phyloP scores from a whole-genome alignment of 2,797 vertebrate species.

The Selene dorsalis region DNA sequence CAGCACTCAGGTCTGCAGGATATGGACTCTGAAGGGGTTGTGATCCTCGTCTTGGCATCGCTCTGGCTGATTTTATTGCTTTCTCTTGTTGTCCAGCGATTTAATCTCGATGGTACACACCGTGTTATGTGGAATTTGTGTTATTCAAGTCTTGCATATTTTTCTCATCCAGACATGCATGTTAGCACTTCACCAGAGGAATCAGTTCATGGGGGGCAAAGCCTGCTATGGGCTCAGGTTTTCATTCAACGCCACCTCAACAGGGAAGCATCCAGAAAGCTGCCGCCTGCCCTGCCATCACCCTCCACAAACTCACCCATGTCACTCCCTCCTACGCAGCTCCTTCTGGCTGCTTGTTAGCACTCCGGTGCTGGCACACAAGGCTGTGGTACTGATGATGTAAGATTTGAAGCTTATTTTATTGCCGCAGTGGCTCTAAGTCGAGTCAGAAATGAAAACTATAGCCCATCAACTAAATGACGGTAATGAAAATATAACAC shows the following conservation, averaged over 20 bases:
- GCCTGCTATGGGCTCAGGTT: constrained; percentile 20
- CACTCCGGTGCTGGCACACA: constrained; percentile 35
- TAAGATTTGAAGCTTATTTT: constrained; percentile 52
- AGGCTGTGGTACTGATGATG: constrained; percentile 33
- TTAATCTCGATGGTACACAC: constrained; percentile 35
- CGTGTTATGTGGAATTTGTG: constrained; percentile 32
- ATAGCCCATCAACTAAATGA: constrained; percentile 51
- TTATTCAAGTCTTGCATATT: constrained; percentile 8
- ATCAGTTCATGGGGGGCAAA: not conserved
- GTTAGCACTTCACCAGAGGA: constrained; percentile 25
- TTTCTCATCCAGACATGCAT: constrained; percentile 31
- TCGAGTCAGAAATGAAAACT: constrained; percentile 31
- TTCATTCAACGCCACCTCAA: constrained; percentile 40
- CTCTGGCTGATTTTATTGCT: constrained; percentile 64
- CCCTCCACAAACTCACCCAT: constrained; percentile 44
- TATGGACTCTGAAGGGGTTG: constrained; percentile 69
- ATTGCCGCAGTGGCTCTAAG: constrained; percentile 31
- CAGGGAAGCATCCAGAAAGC: constrained; percentile 38
- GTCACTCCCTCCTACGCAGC: constrained; percentile 55
- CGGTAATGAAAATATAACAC: constrained; percentile 60
- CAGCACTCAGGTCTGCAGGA: constrained; percentile 56
- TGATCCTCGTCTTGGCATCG: constrained; percentile 66
- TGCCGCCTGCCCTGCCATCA: constrained; percentile 47
- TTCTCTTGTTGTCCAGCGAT: constrained; percentile 44
- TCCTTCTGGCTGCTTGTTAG: constrained; percentile 58